Evolutionary conservation across 1,140 invertebrate genomes (phyloP).

Genomic region (Neotoxoptera formosana): DNA sequence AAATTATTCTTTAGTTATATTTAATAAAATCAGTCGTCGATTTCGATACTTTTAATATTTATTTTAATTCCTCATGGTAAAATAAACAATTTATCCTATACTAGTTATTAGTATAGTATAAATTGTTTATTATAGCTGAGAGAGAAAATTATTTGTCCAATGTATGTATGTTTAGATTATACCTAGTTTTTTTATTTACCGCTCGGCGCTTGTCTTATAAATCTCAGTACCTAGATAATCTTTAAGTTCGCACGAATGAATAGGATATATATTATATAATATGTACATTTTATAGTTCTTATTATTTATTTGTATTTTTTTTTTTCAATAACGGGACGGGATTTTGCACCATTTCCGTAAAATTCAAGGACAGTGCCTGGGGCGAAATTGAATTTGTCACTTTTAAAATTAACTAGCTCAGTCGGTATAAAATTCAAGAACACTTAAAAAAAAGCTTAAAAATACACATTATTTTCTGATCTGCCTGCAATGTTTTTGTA

Average conservation of each 20-base stretch:
- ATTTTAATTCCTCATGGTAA: neutral
- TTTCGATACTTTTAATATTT: neutral
- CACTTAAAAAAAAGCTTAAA: constrained; percentile 8
- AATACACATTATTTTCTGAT: constrained; percentile 26
- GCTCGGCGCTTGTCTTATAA: neutral
- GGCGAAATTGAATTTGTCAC: constrained; percentile 45
- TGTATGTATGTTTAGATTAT: neutral
- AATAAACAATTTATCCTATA: neutral
- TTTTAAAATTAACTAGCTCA: constrained; percentile 33
- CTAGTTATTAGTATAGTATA: no score
- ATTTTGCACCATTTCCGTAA: constrained; percentile 32
- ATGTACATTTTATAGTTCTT: constrained; percentile 32
- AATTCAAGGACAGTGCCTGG: constrained; percentile 1
- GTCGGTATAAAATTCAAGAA: constrained; percentile 22
- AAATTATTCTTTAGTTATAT: neutral
- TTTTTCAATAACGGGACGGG: constrained; percentile 53
- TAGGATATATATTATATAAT: constrained; percentile 3
- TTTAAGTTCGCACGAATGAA: neutral
- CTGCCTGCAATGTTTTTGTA: neutral
- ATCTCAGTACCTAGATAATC: neutral
- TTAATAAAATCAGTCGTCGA: neutral
- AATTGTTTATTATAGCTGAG: no score
- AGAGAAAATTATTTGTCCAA: neutral
- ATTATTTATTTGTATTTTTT: constrained; percentile 45
- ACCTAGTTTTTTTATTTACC: neutral